Conservation (phyloP, 2,797 vertebrate genomes). For the Anguilla pacifica region DNA sequence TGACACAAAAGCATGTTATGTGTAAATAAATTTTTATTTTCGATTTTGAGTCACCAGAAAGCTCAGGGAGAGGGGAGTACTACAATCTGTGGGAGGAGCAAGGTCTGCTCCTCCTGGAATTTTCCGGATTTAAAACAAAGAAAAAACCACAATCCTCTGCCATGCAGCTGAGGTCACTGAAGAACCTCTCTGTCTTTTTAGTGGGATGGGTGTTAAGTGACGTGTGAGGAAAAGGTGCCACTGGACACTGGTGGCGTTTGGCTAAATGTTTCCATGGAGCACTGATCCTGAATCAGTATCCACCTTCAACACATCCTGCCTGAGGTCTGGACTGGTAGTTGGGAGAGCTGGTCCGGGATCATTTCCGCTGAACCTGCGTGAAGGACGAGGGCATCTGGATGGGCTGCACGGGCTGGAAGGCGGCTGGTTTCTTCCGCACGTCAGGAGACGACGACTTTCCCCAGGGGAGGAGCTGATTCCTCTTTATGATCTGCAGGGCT, state of each 20-base stretch:
- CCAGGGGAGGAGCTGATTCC: slow-evolving; percentile 92
- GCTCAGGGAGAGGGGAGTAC: not conserved
- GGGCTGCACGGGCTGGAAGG: slow-evolving; percentile 68
- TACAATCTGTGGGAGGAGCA: not conserved
- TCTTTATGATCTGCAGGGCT: slow-evolving; percentile 98
- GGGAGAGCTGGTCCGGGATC: slow-evolving; percentile 70
- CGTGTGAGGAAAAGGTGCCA: slow-evolving; percentile 85
- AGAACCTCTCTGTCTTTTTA: slow-evolving; percentile 17
- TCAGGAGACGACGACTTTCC: slow-evolving; percentile 82
- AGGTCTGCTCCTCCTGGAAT: not conserved
- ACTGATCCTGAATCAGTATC: not conserved
- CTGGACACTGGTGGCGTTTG: slow-evolving; percentile 59
- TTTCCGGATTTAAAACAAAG: not conserved
- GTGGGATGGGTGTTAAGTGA: slow-evolving; percentile 74
- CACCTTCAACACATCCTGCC: not conserved
- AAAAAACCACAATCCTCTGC: not conserved
- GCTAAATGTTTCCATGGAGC: not conserved
- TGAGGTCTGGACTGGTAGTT: not conserved
- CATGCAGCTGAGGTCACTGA: not conserved
- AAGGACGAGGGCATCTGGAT: slow-evolving; percentile 87
- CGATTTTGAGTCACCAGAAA: not conserved
- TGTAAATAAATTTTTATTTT: slow-evolving; percentile 18
- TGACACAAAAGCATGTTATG: not conserved
- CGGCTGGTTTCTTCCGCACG: slow-evolving; percentile 79
- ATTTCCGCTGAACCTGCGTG: slow-evolving; percentile 90